Evolutionary conservation across 2,797 vertebrate species (phyloP).

Genomic region (Tokudaia muenninki): DNA sequence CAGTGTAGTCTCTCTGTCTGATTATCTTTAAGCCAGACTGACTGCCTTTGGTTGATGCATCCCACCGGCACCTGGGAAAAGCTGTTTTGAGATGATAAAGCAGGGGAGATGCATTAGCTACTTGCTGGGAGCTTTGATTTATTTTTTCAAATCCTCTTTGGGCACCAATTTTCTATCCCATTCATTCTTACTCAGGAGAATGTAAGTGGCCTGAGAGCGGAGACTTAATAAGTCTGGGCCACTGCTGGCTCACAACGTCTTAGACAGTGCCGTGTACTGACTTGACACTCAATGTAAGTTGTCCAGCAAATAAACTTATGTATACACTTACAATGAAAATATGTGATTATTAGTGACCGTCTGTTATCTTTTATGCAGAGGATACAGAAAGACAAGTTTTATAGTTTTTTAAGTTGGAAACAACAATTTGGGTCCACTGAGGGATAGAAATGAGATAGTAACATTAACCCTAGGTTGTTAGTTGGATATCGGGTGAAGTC

Average conservation of each 20-base stretch:
- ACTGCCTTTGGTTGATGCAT: not conserved
- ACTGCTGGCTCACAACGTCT: not conserved
- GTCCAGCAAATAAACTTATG: not conserved
- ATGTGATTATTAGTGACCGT: not conserved
- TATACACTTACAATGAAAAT: not conserved
- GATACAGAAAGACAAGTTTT: not conserved
- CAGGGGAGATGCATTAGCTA: not conserved
- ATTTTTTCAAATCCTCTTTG: not conserved
- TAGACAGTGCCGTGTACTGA: not conserved
- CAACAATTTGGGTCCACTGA: not conserved
- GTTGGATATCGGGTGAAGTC: not conserved
- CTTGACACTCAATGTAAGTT: not conserved
- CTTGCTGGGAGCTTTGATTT: not conserved
- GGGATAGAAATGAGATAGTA: not conserved
- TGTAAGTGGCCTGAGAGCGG: not conserved
- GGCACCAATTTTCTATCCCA: not conserved
- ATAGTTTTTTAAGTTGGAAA: not conserved
- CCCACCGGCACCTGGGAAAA: slow-evolving; percentile 20
- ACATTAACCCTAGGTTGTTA: not conserved
- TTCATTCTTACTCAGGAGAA: not conserved
- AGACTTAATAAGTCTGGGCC: not conserved
- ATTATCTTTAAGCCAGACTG: slow-evolving; percentile 49
- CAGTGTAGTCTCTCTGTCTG: not conserved
- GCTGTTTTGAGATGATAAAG: slow-evolving; percentile 20
- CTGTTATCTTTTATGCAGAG: too few species aligned